Base-by-base conservation (phyloP, 2,888 invertebrate genomes). In the Cotesia congregata region DNA sequence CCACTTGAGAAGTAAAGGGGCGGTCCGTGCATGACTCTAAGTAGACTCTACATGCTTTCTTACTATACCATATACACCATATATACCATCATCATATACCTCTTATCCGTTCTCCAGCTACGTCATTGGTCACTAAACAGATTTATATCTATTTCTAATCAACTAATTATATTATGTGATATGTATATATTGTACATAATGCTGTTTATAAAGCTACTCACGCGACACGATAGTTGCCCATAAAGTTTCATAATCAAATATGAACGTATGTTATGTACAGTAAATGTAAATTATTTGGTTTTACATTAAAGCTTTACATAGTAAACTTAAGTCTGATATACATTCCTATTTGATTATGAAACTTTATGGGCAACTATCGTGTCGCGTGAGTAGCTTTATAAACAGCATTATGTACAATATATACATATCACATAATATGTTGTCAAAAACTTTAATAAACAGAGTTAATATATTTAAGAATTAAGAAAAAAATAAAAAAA, bases 21-120 rank as follows among this genome's bases (percentile, higher is more conserved):
- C 84, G 85, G 84, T 86, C 83, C 85, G 84, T 82, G 80, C 85
- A 84, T 82, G 80, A 68, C 69, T 77, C 71, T n/a, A 70, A 50
- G 30, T 30, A 30, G 70, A 59, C 59, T 70, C 70, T 72, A 39
- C 62, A 40, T n/a, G 59, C 69, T 30, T 30, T 30, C 30, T 30
- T 30, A 30, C 30, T 30, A 30, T 30, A 30, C 30, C 3, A 30
- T 30, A 30, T 30, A 30, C 30, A 30, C 30, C 30, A 30, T 30
- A 30, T 30, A 30, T 30, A 30, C 30, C 30, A 30, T 30, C 30
- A 30, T 30, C 61, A 64, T 67, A 73, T 61, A 20, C 39, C 73
- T 40, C 69, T 70, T 73, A 30, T 75, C 17, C 65, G 62, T 65
- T 76, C 75, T 71, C 77, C 74, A 71, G 74, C 78, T 72, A 75